These are phyloP conservation scores for Mormoops blainvillei DNA, from an alignment of 2,113 vertebrate genomes.

Conservation along the genomic window DNA sequence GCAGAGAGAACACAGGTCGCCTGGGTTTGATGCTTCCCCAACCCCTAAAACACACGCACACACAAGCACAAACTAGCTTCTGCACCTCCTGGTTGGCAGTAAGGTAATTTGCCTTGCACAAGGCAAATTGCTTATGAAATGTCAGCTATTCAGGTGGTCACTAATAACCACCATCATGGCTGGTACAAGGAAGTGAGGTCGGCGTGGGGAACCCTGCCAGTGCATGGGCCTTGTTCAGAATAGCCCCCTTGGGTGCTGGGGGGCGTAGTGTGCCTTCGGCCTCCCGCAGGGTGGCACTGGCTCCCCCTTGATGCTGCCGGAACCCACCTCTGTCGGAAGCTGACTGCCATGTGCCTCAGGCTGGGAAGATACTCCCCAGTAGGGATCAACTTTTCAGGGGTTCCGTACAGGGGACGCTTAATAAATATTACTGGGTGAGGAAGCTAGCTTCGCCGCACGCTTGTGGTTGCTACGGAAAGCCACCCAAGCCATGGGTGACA, in stretches of 20 bases:
- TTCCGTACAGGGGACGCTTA: not conserved
- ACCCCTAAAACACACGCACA: not conserved
- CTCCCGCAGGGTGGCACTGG: not conserved
- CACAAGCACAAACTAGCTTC: accelerated
- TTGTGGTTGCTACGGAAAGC: not conserved
- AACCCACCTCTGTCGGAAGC: not conserved
- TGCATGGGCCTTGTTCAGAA: no score
- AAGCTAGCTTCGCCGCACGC: not conserved
- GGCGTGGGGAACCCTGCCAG: not conserved
- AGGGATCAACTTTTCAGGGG: not conserved
- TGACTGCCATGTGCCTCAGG: not conserved
- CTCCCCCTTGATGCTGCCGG: not conserved
- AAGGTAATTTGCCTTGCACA: not conserved
- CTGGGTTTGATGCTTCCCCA: not conserved
- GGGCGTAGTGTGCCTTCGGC: not conserved
- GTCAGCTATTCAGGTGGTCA: not conserved
- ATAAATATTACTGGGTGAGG: not conserved
- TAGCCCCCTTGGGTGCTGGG: not conserved
- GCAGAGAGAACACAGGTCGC: not conserved
- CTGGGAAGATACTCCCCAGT: not conserved
- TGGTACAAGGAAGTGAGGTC: not conserved
- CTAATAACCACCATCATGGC: no score
- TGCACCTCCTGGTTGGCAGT: not conserved
- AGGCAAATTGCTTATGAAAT: not conserved
- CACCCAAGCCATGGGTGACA: accelerated